Conservation (phyloP, 1,140 invertebrate genomes). For the Globodera ellingtonae region DNA sequence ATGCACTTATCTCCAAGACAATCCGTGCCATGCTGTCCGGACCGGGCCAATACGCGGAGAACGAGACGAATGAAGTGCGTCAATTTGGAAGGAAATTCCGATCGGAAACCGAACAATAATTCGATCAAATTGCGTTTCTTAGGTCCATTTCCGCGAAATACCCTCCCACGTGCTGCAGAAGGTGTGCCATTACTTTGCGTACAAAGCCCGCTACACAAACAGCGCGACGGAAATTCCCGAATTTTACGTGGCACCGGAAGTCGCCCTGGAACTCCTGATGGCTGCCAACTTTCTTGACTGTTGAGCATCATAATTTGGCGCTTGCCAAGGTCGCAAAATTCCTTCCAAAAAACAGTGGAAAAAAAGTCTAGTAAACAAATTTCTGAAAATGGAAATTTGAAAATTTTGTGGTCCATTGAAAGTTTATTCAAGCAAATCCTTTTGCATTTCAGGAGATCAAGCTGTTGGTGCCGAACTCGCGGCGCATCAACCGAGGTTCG, state of each 20-base stretch:
- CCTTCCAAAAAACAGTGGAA: too few relatives aligned
- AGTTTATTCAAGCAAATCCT: too few relatives aligned
- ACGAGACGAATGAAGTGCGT: constrained; percentile 90
- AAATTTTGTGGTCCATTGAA: too few relatives aligned
- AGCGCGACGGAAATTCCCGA: constrained; percentile 98
- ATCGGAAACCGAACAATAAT: not conserved
- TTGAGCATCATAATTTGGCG: constrained; percentile 70
- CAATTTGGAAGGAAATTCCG: too few relatives aligned
- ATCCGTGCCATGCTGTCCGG: constrained; percentile 96
- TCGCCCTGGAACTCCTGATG: constrained; percentile 96
- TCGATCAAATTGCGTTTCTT: not conserved
- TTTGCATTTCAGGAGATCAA: constrained; percentile 76
- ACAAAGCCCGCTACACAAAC: constrained; percentile 97
- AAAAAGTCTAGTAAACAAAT: too few relatives aligned
- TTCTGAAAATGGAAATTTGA: too few relatives aligned
- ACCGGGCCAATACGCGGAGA: constrained; percentile 90
- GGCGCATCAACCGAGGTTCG: constrained; percentile 85
- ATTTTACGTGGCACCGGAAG: constrained; percentile 68
- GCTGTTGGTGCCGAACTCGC: constrained; percentile 92
- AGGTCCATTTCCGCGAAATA: constrained; percentile 92
- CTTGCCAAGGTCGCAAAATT: constrained; percentile 74
- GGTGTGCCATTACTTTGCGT: constrained; percentile 99
- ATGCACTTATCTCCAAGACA: constrained; percentile 94
- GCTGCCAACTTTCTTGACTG: constrained; percentile 99
- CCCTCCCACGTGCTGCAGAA: constrained; percentile 85